Conservation (phyloP, 2,797 vertebrate genomes). For the Megaceryle alcyon region DNA sequence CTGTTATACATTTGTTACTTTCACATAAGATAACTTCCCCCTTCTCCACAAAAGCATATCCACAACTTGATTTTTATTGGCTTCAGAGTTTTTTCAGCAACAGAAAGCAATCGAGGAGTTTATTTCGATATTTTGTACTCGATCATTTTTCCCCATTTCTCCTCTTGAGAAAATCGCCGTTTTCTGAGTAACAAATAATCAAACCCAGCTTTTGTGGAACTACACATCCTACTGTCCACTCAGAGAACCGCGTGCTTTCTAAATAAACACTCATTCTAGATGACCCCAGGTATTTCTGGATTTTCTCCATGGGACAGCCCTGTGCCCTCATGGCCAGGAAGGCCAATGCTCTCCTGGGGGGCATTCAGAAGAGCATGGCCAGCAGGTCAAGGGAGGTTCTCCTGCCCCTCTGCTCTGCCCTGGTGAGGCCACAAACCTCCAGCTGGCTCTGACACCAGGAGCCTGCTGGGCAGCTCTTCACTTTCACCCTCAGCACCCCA, state of each 20-base stretch:
- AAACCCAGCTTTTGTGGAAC: not conserved
- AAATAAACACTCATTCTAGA: not conserved
- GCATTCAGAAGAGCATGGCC: too few species aligned
- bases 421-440: not conserved
- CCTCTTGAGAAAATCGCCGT: not conserved
- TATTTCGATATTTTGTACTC: not conserved
- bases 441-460: not conserved
- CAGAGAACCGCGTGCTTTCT: not conserved
- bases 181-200: not conserved
- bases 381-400: not conserved
- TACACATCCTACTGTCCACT: not conserved
- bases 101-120: not conserved
- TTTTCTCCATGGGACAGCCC: too few species aligned
- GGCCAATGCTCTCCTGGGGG: too few species aligned
- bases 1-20: not conserved
- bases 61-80: not conserved
- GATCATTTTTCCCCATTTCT: not conserved
- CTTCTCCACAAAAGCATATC: not conserved
- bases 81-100: not conserved
- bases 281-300: too few species aligned
- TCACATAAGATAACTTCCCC: not conserved
- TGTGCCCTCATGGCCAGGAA: not conserved
- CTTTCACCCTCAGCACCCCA: not conserved
- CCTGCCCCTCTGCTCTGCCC: too few species aligned
- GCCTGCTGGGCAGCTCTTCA: constrained; percentile 1